Percentiles rank a stretch among this genome's conserved stretches.
Evolutionary conservation across 2,888 invertebrate genomes (phyloP).

Genomic region (Tridacna gigas): DNA sequence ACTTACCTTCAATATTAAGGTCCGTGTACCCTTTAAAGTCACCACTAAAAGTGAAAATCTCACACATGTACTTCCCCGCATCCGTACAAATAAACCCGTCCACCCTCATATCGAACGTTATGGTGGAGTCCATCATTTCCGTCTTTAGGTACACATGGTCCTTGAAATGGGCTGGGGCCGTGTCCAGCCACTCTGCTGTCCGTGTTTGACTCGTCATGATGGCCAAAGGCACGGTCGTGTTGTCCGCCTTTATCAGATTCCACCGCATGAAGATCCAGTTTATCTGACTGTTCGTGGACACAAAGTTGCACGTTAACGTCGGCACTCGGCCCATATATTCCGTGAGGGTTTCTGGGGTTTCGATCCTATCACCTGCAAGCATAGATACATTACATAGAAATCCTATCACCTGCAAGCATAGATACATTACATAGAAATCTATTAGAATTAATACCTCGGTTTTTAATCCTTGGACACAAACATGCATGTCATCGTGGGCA

Average conservation of each 20-base stretch:
- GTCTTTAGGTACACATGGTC: constrained; percentile 32
- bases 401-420: neutral
- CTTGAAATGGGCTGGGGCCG: constrained; percentile 29
- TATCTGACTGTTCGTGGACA: neutral
- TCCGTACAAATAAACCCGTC: constrained; percentile 46
- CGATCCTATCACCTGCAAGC: constrained; percentile 11
- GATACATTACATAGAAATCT: too few species aligned
- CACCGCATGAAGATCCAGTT: constrained; percentile 44
- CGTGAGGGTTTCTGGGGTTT: constrained; percentile 9
- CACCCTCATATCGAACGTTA: constrained; percentile 31
- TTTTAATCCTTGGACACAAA: neutral
- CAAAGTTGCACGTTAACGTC: constrained; percentile 34
- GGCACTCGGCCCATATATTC: constrained; percentile 19
- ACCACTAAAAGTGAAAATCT: constrained; percentile 28
- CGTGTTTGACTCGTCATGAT: neutral
- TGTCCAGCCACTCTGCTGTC: constrained; percentile 20
- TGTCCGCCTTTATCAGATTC: constrained; percentile 9
- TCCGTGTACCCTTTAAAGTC: constrained; percentile 23
- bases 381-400: neutral
- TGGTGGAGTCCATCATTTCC: neutral
- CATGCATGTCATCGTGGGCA: constrained; percentile 32
- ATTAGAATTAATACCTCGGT: neutral
- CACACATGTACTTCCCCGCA: constrained; percentile 41
- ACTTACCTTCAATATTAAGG: constrained; percentile 42
- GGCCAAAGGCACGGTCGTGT: constrained; percentile 8